Evolutionary conservation across 1,140 invertebrate species (phyloP).

Genomic region (Orchesella cincta): DNA sequence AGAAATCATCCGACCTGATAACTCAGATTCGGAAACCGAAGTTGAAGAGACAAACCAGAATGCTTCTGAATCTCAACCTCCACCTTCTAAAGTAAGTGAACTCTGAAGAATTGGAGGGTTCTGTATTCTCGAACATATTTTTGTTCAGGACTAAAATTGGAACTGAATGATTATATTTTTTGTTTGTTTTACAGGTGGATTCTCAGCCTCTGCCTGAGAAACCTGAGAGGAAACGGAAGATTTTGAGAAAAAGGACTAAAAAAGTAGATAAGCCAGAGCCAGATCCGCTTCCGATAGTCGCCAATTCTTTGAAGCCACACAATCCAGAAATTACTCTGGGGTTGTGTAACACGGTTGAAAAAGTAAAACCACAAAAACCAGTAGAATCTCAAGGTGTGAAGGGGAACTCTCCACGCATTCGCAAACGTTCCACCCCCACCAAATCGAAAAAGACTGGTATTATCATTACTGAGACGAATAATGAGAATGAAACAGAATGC

Average conservation of each 20-base stretch:
- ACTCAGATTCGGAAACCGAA: conserved; percentile 1
- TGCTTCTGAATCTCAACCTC: background rate
- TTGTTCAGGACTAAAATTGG: too few relatives aligned
- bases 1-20: conserved; percentile 9
- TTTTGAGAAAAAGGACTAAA: too few relatives aligned
- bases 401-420: background rate
- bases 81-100: background rate
- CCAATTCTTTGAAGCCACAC: background rate
- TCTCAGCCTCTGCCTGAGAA: background rate
- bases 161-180: background rate
- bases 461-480: background rate
- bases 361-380: too few relatives aligned
- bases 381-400: background rate
- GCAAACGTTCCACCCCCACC: background rate
- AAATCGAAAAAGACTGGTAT: background rate
- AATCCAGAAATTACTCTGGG: background rate
- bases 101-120: too few relatives aligned
- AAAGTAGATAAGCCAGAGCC: too few relatives aligned
- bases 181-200: background rate
- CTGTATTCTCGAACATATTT: too few relatives aligned
- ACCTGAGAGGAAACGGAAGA: background rate
- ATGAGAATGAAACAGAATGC: background rate
- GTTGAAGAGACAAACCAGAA: background rate
- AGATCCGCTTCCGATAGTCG: background rate
- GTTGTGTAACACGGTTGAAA: background rate